phyloP scores from a whole-genome alignment of 2,113 vertebrate genomes.

The Bubo blakistoni region DNA sequence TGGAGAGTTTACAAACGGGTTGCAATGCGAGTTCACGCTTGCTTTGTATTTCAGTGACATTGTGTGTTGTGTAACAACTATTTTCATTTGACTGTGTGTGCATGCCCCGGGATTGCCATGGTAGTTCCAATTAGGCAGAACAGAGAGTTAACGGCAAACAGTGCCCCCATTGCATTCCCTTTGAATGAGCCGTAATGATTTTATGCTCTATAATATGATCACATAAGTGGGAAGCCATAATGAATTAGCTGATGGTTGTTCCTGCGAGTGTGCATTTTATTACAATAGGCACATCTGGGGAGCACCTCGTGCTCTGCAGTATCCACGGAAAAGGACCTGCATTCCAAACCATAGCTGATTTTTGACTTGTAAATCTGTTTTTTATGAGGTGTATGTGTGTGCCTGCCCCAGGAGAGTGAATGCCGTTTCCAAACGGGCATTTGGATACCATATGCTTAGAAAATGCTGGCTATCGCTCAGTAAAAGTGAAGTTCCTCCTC shows the following conservation, averaged over 20 bases:
- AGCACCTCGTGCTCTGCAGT: not conserved
- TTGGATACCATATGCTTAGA: conserved; percentile 53
- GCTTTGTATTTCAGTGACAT: not conserved
- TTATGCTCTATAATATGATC: not conserved
- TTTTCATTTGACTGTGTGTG: not conserved
- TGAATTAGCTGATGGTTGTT: not conserved
- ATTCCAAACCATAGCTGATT: not conserved
- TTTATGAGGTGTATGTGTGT: conserved; percentile 56
- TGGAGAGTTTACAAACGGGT: not conserved
- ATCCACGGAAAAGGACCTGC: not conserved
- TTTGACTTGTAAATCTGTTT: conserved; percentile 56
- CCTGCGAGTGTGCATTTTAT: not conserved
- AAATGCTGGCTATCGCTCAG: not conserved
- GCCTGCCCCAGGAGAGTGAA: not conserved
- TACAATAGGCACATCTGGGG: conserved; percentile 9
- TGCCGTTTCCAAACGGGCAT: not conserved
- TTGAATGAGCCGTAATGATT: not conserved
- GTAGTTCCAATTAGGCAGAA: not conserved
- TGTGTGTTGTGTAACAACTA: not conserved
- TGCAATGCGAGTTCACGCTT: accelerated
- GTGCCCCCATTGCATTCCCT: not conserved
- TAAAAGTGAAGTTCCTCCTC: not conserved
- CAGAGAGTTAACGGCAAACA: not conserved
- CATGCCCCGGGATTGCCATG: not conserved
- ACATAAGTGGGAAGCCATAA: not conserved